Evolutionary conservation across 1,140 invertebrate genomes (phyloP).

Genomic region (Procambarus virginalis): DNA sequence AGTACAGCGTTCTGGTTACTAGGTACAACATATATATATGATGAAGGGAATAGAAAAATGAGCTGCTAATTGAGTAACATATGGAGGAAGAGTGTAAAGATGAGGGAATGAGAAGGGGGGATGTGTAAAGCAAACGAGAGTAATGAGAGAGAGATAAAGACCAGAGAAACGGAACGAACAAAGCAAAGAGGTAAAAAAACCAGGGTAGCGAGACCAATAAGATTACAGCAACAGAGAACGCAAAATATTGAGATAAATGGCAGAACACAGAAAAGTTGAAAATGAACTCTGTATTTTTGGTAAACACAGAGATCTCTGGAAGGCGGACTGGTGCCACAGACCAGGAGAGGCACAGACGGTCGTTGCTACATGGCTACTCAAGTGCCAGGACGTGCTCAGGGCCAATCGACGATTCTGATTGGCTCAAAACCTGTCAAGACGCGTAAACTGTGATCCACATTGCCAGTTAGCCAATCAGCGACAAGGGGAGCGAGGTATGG

Average conservation of each 20-base stretch:
- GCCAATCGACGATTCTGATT: constrained; percentile 39
- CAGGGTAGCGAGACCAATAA: too few relatives aligned
- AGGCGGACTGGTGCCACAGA: not conserved
- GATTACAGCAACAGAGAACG: not conserved
- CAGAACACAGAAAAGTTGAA: too few relatives aligned
- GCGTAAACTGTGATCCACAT: constrained; percentile 26
- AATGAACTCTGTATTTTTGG: too few relatives aligned
- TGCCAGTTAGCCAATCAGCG: constrained; percentile 12
- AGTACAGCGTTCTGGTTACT: too few relatives aligned
- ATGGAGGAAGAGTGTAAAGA: not conserved
- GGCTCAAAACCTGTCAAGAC: constrained; percentile 48
- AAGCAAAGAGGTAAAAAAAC: not conserved
- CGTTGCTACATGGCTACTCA: not conserved
- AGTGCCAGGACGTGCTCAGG: constrained; percentile 18
- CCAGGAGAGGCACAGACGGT: not conserved
- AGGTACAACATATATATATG: too few relatives aligned
- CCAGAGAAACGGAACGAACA: not conserved
- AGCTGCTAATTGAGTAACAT: not conserved
- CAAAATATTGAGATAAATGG: not conserved
- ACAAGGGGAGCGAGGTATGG: not conserved
- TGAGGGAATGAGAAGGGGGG: not conserved
- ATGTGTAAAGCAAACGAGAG: not conserved
- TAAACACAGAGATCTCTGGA: too few relatives aligned
- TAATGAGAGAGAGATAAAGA: constrained; percentile 16
- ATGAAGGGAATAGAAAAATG: not conserved